A percentile compares a stretch with the other conserved stretches of the same genome.
Conservation (phyloP, 2,113 vertebrate species). For the Oxyura jamaicensis region DNA sequence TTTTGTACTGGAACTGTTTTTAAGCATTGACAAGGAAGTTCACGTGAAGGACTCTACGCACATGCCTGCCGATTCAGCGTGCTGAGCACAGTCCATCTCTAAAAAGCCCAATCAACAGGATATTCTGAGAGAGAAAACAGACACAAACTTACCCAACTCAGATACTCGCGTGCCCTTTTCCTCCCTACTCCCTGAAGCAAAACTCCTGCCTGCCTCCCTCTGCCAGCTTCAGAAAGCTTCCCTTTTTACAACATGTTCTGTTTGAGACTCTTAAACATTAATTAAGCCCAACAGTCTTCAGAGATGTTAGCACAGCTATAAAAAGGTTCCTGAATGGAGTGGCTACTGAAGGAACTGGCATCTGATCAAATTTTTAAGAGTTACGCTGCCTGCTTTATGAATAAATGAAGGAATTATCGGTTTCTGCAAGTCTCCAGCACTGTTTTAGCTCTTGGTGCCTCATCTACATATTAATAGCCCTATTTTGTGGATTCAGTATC, state of each 20-base stretch:
- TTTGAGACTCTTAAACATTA: conserved; percentile 35
- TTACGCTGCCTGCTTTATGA: conserved; percentile 44
- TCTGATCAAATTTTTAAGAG: conserved; percentile 66
- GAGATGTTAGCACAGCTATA: conserved; percentile 52
- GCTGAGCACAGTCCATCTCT: background rate
- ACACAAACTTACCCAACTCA: background rate
- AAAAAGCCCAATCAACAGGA: background rate
- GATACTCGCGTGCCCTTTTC: background rate
- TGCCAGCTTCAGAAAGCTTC: background rate
- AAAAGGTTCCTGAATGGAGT: conserved; percentile 36
- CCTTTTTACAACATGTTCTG: conserved; percentile 6
- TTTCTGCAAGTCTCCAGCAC: conserved; percentile 11
- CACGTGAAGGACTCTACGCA: background rate
- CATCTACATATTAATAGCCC: background rate
- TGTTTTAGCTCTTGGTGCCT: background rate
- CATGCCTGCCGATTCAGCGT: background rate
- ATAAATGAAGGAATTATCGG: conserved; percentile 48
- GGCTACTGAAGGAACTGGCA: conserved; percentile 61
- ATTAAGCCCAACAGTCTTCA: conserved; percentile 52
- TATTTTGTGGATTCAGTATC: background rate
- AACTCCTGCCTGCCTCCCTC: background rate
- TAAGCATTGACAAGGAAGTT: background rate
- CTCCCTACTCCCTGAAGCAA: background rate
- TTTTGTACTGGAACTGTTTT: background rate
- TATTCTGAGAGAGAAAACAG: background rate